Percentiles rank a stretch among this genome's conserved stretches.
Evolutionary conservation across 1,140 invertebrate genomes (phyloP).

Genomic region (Grapholita molesta): DNA sequence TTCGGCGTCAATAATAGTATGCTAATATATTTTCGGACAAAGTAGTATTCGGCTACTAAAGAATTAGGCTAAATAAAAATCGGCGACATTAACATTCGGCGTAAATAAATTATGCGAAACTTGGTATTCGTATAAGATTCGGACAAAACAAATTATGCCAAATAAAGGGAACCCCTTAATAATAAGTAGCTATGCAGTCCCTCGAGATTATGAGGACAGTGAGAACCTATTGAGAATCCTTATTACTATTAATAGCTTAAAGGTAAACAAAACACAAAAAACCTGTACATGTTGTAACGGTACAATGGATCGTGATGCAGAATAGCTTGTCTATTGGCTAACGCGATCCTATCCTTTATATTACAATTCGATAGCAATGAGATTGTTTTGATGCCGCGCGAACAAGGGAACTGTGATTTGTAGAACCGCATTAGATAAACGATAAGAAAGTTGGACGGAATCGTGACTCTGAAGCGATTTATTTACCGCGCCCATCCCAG

Average conservation of each 20-base stretch:
- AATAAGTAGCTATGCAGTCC: too few relatives aligned
- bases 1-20: too few relatives aligned
- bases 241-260: not conserved
- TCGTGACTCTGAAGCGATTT: conserved; percentile 7
- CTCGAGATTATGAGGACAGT: too few relatives aligned
- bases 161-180: too few relatives aligned
- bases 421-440: conserved; percentile 14
- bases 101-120: too few relatives aligned
- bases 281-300: not conserved
- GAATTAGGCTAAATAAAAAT: too few relatives aligned
- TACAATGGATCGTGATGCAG: not conserved
- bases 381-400: not conserved
- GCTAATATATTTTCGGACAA: too few relatives aligned
- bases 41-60: too few relatives aligned
- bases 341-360: not conserved
- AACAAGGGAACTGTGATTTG: not conserved
- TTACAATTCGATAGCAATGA: not conserved
- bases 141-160: too few relatives aligned
- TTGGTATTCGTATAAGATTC: too few relatives aligned
- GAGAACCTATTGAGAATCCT: too few relatives aligned
- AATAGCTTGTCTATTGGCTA: not conserved
- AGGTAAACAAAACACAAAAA: not conserved
- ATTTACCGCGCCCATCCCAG: not conserved
- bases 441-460: conserved; percentile 11
- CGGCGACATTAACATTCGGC: too few relatives aligned